Evolutionary conservation across 2,113 vertebrate species (phyloP).

Genomic region (Pungitius pungitius): DNA sequence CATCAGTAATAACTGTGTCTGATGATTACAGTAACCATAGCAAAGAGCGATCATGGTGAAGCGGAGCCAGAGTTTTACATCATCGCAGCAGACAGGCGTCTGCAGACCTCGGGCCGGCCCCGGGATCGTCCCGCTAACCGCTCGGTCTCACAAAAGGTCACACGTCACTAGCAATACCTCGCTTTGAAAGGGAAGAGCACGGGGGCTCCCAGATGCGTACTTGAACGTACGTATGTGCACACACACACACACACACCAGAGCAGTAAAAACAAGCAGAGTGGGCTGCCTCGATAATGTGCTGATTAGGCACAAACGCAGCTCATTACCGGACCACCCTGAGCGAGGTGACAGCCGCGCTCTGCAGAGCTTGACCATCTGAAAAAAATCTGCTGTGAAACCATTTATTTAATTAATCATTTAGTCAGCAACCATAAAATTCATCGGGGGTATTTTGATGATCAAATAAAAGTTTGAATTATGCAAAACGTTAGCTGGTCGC

Average conservation of each 20-base stretch:
- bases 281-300: slow-evolving; percentile 44
- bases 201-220: slow-evolving; percentile 17
- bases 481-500: neutral
- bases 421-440: slow-evolving; percentile 12
- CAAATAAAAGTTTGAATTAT: neutral
- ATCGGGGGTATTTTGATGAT: slow-evolving; percentile 8
- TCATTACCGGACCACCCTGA: slow-evolving; percentile 55
- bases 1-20: slow-evolving; percentile 1
- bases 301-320: slow-evolving; percentile 61
- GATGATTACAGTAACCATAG: slow-evolving; percentile 3
- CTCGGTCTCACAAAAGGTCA: slow-evolving; percentile 63
- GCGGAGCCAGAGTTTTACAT: slow-evolving; percentile 34
- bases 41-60: neutral
- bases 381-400: slow-evolving; percentile 44
- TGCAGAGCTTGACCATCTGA: slow-evolving; percentile 25
- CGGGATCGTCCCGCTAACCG: neutral
- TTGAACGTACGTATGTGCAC: slow-evolving; percentile 5
- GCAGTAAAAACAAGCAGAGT: slow-evolving; percentile 27
- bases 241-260: slow-evolving; percentile 15
- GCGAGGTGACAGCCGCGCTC: slow-evolving; percentile 28
- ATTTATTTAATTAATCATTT: slow-evolving; percentile 46
- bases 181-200: slow-evolving; percentile 15
- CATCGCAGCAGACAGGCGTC: slow-evolving; percentile 37
- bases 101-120: slow-evolving; percentile 20
- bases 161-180: slow-evolving; percentile 51